Conservation (phyloP, 2,113 vertebrate species). For the Psittacara wagleri region DNA sequence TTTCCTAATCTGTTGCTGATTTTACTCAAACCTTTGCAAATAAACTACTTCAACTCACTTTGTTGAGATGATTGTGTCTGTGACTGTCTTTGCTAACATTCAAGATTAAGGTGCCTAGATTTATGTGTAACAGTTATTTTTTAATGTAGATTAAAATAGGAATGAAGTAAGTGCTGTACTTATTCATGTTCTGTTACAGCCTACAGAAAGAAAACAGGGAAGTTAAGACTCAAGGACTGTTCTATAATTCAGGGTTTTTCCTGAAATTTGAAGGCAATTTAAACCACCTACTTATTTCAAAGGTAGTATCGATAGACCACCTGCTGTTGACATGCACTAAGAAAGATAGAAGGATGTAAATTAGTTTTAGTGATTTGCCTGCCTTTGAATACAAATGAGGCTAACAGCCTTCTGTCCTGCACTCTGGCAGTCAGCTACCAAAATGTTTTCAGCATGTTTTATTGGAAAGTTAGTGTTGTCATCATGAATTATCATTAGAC, state of each 20-base stretch:
- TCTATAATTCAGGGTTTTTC: conserved; percentile 72
- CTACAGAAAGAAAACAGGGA: conserved; percentile 68
- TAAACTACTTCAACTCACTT: not conserved
- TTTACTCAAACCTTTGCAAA: conserved; percentile 26
- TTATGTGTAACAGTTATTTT: conserved; percentile 40
- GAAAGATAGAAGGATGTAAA: conserved; percentile 83
- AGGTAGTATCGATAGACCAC: conserved; percentile 86
- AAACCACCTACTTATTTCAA: conserved; percentile 79
- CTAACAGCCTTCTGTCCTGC: conserved; percentile 68
- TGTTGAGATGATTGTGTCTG: not conserved
- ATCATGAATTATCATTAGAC: conserved; percentile 48
- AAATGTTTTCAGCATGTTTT: conserved; percentile 30
- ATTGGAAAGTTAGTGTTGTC: conserved; percentile 50
- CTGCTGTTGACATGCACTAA: conserved; percentile 86
- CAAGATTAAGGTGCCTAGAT: conserved; percentile 32
- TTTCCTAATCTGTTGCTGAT: not conserved
- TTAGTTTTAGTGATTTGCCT: conserved; percentile 86
- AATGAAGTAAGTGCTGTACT: conserved; percentile 51
- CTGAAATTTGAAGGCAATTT: conserved; percentile 70
- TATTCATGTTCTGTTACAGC: conserved; percentile 56
- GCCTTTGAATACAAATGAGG: conserved; percentile 90
- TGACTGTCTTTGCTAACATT: not conserved
- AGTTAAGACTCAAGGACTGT: conserved; percentile 64
- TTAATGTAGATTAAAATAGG: conserved; percentile 56
- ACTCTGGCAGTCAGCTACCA: conserved; percentile 49